Evolutionary conservation across 2,797 vertebrate genomes (phyloP).

Genomic region (Ispidina lecontei): DNA sequence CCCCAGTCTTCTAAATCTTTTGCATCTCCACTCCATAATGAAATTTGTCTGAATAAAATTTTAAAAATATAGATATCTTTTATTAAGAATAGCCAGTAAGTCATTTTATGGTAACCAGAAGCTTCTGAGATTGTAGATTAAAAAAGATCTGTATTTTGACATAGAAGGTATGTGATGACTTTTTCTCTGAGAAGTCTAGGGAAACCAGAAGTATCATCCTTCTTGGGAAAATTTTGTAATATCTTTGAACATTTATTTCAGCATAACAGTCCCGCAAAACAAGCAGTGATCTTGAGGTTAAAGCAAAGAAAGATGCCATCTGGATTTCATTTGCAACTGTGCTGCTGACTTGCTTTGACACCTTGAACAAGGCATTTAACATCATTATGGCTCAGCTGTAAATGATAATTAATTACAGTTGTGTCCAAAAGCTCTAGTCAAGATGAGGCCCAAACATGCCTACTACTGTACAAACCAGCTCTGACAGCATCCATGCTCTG

Average conservation of each 20-base stretch:
- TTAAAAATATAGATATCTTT: background rate
- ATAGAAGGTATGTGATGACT: background rate
- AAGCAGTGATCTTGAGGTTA: background rate
- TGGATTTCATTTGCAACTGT: slow-evolving; percentile 30
- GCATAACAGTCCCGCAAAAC: background rate
- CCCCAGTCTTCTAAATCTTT: background rate
- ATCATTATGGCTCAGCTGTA: slow-evolving; percentile 21
- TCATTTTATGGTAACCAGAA: background rate
- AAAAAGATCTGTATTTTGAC: background rate
- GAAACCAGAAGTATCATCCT: background rate
- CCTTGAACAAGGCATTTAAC: slow-evolving; percentile 37
- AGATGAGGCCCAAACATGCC: background rate
- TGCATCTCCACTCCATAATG: background rate
- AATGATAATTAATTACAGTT: slow-evolving; percentile 49
- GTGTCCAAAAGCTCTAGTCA: slow-evolving; percentile 18
- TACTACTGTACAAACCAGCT: background rate
- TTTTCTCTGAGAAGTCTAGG: background rate
- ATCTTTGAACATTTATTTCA: background rate
- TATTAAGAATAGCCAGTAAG: background rate
- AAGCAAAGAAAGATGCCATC: slow-evolving; percentile 1
- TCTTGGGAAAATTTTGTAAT: background rate
- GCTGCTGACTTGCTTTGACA: slow-evolving; percentile 30
- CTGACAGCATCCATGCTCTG: slow-evolving; percentile 2
- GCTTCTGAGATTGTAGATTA: background rate
- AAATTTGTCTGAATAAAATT: background rate